A percentile compares a stretch with the other conserved stretches of the same genome.
Evolutionary conservation across 2,113 vertebrate genomes (phyloP).

Genomic region (Chloebia gouldiae): DNA sequence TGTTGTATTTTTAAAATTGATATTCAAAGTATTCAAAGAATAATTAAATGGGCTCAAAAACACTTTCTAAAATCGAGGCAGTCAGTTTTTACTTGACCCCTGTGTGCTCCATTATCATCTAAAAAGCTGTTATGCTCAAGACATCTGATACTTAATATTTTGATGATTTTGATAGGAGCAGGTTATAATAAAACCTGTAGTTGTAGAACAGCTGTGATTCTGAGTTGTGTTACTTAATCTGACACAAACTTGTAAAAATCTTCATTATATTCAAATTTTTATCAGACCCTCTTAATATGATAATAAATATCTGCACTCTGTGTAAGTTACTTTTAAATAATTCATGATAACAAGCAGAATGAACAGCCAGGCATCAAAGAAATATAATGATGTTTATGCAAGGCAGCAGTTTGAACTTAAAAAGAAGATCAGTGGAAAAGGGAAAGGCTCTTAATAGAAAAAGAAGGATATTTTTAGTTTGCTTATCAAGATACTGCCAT

Average conservation of each 20-base stretch:
- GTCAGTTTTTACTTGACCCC: neutral
- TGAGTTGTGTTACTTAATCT: neutral
- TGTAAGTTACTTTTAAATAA: neutral
- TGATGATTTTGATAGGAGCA: neutral
- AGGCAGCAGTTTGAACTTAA: neutral
- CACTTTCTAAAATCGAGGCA: neutral
- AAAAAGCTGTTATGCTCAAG: neutral
- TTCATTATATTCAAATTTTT: neutral
- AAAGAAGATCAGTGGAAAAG: neutral
- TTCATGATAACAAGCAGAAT: neutral
- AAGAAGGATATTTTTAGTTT: neutral
- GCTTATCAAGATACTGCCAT: neutral
- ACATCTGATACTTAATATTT: neutral
- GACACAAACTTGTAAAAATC: neutral
- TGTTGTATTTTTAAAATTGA: neutral
- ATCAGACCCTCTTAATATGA: neutral
- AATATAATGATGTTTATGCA: neutral
- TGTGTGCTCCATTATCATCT: neutral
- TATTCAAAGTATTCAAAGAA: neutral
- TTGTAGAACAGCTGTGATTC: neutral
- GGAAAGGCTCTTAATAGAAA: neutral
- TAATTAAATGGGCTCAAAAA: neutral
- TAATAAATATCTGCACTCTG: neutral
- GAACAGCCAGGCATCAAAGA: neutral
- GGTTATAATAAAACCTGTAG: neutral